Conservation (phyloP, 2,797 vertebrate genomes). For the Sebastes umbrosus region DNA sequence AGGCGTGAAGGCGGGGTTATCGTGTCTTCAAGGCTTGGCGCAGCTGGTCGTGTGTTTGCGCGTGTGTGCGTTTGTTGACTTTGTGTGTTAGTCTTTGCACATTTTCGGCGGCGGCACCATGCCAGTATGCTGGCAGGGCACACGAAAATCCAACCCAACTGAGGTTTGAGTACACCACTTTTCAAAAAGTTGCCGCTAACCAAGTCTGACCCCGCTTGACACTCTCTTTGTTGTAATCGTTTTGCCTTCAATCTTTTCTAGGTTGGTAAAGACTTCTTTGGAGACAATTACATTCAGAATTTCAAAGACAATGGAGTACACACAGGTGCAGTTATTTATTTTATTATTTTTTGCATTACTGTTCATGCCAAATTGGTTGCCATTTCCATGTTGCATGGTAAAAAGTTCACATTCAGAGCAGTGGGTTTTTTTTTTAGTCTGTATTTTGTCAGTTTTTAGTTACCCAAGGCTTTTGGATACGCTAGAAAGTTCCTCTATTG, state of each 20-base stretch:
- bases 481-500: conserved; percentile 4
- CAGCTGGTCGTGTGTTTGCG: conserved; percentile 79
- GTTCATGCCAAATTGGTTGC: conserved; percentile 45
- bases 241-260: conserved; percentile 79
- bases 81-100: conserved; percentile 76
- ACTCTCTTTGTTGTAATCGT: conserved; percentile 74
- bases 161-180: conserved; percentile 77
- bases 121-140: conserved; percentile 81
- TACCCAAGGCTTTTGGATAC: background rate
- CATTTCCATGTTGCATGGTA: conserved; percentile 35
- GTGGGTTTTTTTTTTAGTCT: conserved; percentile 8
- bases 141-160: conserved; percentile 75
- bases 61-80: conserved; percentile 72
- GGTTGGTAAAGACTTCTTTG: conserved; percentile 98
- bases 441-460: conserved; percentile 20
- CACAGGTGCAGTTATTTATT: conserved; percentile 85
- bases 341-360: conserved; percentile 11
- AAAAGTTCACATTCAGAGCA: conserved; percentile 31
- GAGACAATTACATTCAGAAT: conserved; percentile 94
- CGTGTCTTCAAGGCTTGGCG: conserved; percentile 84
- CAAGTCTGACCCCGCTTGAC: conserved; percentile 82
- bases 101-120: conserved; percentile 75
- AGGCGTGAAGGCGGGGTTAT: conserved; percentile 82
- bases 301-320: conserved; percentile 90
- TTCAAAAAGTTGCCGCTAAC: conserved; percentile 83